Evolutionary conservation across 30 jellyfish, hydroid and myxozoan genomes (phyloP).

Genomic region (Rhopilema esculentum): DNA sequence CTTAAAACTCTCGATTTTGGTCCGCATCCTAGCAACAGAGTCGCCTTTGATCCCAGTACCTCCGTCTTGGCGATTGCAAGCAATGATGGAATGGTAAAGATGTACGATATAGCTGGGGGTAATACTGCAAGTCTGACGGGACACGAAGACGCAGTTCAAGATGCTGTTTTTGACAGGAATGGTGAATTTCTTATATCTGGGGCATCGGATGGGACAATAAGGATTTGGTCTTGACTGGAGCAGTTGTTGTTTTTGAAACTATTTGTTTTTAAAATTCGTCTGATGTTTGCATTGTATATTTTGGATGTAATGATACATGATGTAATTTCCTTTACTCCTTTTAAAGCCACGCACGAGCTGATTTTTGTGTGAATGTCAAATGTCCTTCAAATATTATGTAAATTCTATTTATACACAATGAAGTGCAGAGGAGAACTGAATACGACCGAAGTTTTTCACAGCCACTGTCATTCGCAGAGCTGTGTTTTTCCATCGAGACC

Average conservation of each 20-base stretch:
- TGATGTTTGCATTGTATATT: not conserved
- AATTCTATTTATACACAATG: too few relatives aligned
- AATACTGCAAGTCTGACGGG: conserved; percentile 65
- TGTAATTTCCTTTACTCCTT: not conserved
- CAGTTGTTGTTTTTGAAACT: not conserved
- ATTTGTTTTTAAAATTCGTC: not conserved
- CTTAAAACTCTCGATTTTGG: conserved; percentile 84
- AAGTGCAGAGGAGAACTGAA: too few relatives aligned
- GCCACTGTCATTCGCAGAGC: too few relatives aligned
- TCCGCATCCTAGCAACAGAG: conserved; percentile 93
- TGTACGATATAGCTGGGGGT: conserved; percentile 79
- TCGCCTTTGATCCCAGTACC: conserved; percentile 96
- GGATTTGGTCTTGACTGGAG: conserved; percentile 78
- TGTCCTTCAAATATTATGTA: too few relatives aligned
- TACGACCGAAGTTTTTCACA: too few relatives aligned
- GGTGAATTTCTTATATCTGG: conserved; percentile 89
- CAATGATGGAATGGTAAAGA: conserved; percentile 90
- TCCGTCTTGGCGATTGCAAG: conserved; percentile 89
- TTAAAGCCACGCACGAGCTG: not conserved
- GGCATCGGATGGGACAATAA: conserved; percentile 88
- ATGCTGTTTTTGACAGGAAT: conserved; percentile 77
- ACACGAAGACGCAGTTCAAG: conserved; percentile 90
- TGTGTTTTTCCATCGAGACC: too few relatives aligned
- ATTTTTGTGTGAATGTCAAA: not conserved
- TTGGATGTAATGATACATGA: not conserved